Base-by-base conservation (phyloP, 1,140 invertebrate genomes). In the Phenacoccus solenopsis region DNA sequence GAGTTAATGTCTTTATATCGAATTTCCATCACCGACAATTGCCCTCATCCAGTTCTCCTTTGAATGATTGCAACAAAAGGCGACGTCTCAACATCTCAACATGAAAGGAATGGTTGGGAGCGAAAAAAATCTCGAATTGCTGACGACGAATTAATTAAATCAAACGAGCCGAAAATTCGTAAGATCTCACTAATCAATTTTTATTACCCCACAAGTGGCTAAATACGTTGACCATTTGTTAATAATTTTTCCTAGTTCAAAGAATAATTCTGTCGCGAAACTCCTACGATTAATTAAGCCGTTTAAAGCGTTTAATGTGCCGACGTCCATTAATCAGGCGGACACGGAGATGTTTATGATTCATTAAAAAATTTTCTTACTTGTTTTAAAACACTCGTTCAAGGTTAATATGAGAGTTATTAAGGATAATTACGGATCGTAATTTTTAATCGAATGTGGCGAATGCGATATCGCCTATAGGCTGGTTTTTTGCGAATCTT, bases 311-410 rank as follows among this genome's bases (percentile, higher is more conserved):
- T 10, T 49, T 49, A 49, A 49, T 49, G 20, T 49, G 38, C 38
- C 38, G 38, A 49, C 38, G 20, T 10, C 20, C 38, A 49, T 49
- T 49, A 49, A 49, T 49, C 38, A 49, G 38, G 38, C 38, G 12
- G 38, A n/a, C 38, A 49, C 16, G 20, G 4, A 49, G 38, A 49
- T 49, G 38, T 49, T 49, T 49, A 49, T 49, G 38, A 49, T 49
- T 49, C 38, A 49, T 49, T 49, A 49, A 49, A 49, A n/a, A 49
- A 49, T 49, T 49, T 49, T 49, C 38, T 49, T n/a, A n/a, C n/a
- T 3, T 49, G 38, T 49, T 49, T 16, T 49, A 49, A 49, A 49
- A 49, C 38, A 49, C 38, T 49, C 20, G 38, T 49, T 49, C 38
- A 49, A 49, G 38, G 38, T 49, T 49, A 49, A 49, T 49, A 16